These are phyloP conservation scores for Drosophila pegasa DNA, from an alignment of 2,888 invertebrate species.

Conservation along the genomic window DNA sequence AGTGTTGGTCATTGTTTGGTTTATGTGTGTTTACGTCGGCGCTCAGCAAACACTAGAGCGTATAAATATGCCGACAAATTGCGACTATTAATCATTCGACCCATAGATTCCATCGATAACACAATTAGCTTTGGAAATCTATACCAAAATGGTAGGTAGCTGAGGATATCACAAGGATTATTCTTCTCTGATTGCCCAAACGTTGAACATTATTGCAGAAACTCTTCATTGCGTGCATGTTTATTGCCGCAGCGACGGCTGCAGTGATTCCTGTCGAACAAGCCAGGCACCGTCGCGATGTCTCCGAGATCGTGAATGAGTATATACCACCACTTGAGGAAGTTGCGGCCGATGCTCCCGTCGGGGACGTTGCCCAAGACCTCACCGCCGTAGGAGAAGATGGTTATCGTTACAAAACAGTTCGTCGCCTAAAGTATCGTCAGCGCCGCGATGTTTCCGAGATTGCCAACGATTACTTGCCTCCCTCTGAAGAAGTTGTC, in stretches of 20 bases:
- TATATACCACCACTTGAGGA: slow-evolving; percentile 69
- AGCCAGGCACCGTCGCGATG: slow-evolving; percentile 80
- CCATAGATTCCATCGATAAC: slow-evolving; percentile 77
- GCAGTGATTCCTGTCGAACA: slow-evolving; percentile 80
- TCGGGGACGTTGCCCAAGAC: slow-evolving; percentile 53
- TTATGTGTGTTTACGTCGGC: slow-evolving; percentile 35
- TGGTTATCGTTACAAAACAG: slow-evolving; percentile 79
- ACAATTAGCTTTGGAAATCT: slow-evolving; percentile 74
- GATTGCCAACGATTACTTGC: slow-evolving; percentile 68
- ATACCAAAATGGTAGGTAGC: slow-evolving; percentile 68
- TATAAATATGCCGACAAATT: slow-evolving; percentile 79
- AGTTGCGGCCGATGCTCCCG: slow-evolving; percentile 43
- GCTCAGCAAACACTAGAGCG: slow-evolving; percentile 69
- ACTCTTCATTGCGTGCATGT: slow-evolving; percentile 72
- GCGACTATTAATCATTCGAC: slow-evolving; percentile 78
- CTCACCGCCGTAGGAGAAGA: slow-evolving; percentile 65
- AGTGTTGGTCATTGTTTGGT: slow-evolving; percentile 69
- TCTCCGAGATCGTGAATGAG: slow-evolving; percentile 70
- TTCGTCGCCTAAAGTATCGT: slow-evolving; percentile 73
- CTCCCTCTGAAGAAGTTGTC: slow-evolving; percentile 57
- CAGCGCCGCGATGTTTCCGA: slow-evolving; percentile 77
- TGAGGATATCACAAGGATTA: slow-evolving; percentile 15
- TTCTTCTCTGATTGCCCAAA: background rate
- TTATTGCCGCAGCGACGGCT: slow-evolving; percentile 77
- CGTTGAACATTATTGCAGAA: slow-evolving; percentile 53